Percentiles rank a stretch among this genome's conserved stretches.
phyloP scores from a whole-genome alignment of 2,888 invertebrate species.

The Clivina fossor region DNA sequence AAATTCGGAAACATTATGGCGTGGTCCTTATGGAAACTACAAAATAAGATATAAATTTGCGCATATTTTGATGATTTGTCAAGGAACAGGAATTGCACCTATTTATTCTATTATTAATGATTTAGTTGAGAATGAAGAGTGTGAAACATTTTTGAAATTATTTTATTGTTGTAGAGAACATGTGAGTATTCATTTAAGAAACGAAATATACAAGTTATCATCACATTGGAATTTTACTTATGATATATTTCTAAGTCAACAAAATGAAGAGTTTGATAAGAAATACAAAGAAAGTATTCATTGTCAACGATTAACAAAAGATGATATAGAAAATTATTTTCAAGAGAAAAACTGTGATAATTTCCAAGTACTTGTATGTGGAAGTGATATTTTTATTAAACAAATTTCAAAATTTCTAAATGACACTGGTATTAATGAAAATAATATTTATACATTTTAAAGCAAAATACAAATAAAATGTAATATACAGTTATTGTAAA shows the following conservation, averaged over 20 bases:
- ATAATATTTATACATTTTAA: constrained; percentile 54
- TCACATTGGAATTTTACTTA: constrained; percentile 77
- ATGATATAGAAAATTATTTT: constrained; percentile 50
- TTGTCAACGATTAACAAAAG: constrained; percentile 48
- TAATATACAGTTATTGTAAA: too few species aligned
- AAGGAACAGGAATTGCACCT: constrained; percentile 78
- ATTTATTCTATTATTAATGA: constrained; percentile 64
- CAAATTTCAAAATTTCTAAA: constrained; percentile 51
- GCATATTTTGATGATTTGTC: constrained; percentile 60
- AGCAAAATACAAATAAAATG: too few species aligned
- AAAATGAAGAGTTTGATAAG: neutral
- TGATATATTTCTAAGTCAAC: constrained; percentile 57
- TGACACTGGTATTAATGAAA: constrained; percentile 44
- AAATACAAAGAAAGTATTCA: constrained; percentile 55
- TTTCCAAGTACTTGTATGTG: constrained; percentile 63
- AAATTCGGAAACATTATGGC: constrained; percentile 62
- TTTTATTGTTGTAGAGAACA: constrained; percentile 63
- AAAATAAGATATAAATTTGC: constrained; percentile 52
- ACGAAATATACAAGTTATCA: constrained; percentile 60
- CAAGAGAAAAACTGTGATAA: constrained; percentile 45
- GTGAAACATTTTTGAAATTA: constrained; percentile 65
- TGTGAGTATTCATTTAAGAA: constrained; percentile 62
- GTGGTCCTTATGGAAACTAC: constrained; percentile 73
- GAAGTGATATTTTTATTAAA: constrained; percentile 60
- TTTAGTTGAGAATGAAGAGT: constrained; percentile 66